Percentiles rank a stretch among this genome's conserved stretches.
Evolutionary conservation across 2,888 invertebrate genomes (phyloP).

Genomic region (Dyspetes luteomarginatus): DNA sequence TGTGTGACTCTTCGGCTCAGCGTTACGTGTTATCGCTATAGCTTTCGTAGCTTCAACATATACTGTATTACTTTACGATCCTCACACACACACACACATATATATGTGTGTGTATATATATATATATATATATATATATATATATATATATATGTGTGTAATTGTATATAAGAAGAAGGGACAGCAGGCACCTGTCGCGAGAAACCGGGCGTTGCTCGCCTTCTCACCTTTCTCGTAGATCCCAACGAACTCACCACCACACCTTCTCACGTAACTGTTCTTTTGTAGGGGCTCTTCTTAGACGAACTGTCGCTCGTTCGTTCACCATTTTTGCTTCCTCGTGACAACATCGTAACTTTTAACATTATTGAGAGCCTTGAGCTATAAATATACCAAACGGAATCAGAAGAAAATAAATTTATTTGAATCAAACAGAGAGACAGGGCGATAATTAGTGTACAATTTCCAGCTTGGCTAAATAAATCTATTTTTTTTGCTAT

Average conservation of each 20-base stretch:
- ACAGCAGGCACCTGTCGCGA: constrained; percentile 30
- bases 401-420: too few relatives aligned
- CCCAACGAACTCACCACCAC: constrained; percentile 10
- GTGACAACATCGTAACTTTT: constrained; percentile 26
- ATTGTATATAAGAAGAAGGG: not conserved
- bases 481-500: too few relatives aligned
- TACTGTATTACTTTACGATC: not conserved
- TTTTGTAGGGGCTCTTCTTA: constrained; percentile 70
- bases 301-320: constrained; percentile 41
- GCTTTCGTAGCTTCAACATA: constrained; percentile 11
- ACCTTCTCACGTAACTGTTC: constrained; percentile 68
- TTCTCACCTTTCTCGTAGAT: constrained; percentile 59
- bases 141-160: not conserved
- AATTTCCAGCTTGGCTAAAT: too few relatives aligned
- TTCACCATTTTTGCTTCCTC: constrained; percentile 29
- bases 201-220: constrained; percentile 33
- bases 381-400: not conserved
- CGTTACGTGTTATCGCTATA: constrained; percentile 60
- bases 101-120: not conserved
- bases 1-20: constrained; percentile 33
- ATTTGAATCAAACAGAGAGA: too few relatives aligned
- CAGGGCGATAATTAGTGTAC: too few relatives aligned
- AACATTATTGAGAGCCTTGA: not conserved
- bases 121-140: not conserved
- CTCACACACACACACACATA: not conserved